phyloP scores from a whole-genome alignment of 2,888 invertebrate species.

The Caenorhabditis sp. region DNA sequence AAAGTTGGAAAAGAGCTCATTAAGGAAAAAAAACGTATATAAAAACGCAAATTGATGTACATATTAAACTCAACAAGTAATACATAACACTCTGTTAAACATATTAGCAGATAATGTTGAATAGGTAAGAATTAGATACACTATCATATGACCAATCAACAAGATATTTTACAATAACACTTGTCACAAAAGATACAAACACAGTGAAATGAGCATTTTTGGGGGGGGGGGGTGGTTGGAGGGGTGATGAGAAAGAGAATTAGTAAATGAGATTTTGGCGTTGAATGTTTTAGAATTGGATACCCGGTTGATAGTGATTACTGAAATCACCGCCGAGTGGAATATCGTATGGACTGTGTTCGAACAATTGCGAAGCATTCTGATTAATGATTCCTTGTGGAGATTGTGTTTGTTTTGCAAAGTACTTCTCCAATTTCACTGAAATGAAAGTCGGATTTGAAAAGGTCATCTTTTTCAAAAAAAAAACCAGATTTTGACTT shows the following conservation, averaged over 20 bases:
- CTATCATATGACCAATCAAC: background rate
- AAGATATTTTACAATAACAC: slow-evolving; percentile 1
- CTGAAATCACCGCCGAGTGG: slow-evolving; percentile 31
- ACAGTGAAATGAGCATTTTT: background rate
- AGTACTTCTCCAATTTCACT: slow-evolving; percentile 71
- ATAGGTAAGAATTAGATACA: background rate
- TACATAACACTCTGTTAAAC: background rate
- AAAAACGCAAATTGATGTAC: background rate
- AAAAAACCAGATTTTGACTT: no score
- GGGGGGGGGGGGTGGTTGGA: background rate
- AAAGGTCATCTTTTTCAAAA: no score
- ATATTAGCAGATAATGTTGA: background rate
- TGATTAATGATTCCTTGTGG: slow-evolving; percentile 3
- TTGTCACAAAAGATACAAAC: slow-evolving; percentile 1
- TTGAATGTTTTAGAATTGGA: slow-evolving; percentile 15
- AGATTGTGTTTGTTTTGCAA: slow-evolving; percentile 60
- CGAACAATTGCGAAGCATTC: slow-evolving; percentile 3
- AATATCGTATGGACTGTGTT: slow-evolving; percentile 26
- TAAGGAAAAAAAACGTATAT: background rate
- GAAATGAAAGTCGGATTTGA: no score
- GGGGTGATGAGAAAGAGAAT: background rate
- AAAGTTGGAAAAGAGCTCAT: background rate
- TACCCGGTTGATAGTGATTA: slow-evolving; percentile 13
- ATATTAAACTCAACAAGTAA: slow-evolving; percentile 3
- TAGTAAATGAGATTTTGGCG: no score